Base-by-base conservation (phyloP, 2,888 invertebrate species). In the Sesamia inferens region DNA sequence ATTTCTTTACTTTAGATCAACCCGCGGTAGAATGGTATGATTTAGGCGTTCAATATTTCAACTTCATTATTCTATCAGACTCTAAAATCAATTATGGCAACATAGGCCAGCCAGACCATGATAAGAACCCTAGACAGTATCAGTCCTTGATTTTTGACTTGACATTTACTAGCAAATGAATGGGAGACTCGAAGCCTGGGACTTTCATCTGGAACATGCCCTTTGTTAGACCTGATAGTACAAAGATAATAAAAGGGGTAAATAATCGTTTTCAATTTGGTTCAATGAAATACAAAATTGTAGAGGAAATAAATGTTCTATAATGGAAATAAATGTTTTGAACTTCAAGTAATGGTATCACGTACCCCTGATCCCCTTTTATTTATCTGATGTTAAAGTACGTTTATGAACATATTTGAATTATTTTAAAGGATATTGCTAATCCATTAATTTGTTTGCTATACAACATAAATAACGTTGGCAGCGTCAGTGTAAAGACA, bases 61-160 rank as follows among this genome's bases (percentile, higher is more conserved):
- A 68, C 58, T 47, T 31, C 24, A 47, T n/a, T 63, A 47, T 55
- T 24, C 10, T 44, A 51, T 44, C n/a, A 66, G 44, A 24, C 54
- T 59, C 13, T 78, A 39, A 64, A 67, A 51, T 67, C 48, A 67
- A 67, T 71, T 67, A 76, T 14, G 55, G 66, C 59, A 58, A 63
- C 22, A 48, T 58, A 48, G 19, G 48, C 55, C n/a, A 67, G 55
- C 44, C 64, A 47, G 6, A 3, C 14, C 5, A 16, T 57, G 78
- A 81, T 77, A 77, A 71, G 67, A 39, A 64, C 57, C 59, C 47
- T 54, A 24, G 58, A 77, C 55, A 77, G 31, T 82, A 79, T 72
- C 78, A 68, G 47, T n/a, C 16, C 24, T 58, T 82, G 78, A 82
- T 78, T n/a, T n/a, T n/a, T 82, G 57, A 71, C n/a, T n/a, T n/a